Base-by-base conservation (phyloP, 1,140 invertebrate genomes). In the Bathynomus jamesi region DNA sequence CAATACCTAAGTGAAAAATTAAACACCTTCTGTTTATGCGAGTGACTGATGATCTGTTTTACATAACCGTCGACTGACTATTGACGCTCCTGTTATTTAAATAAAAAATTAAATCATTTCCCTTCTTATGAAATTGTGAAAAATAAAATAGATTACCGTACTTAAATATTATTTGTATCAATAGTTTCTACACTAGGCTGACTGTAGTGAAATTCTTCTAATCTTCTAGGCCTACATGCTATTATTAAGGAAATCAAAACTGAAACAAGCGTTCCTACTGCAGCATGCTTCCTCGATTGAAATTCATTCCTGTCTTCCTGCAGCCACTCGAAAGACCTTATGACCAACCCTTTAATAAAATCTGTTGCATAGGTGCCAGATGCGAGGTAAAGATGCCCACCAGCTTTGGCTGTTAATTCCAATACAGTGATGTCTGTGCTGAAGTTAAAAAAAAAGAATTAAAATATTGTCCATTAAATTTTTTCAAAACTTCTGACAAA, bases 341-440 rank as follows among this genome's bases (percentile, higher is more conserved):
- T 95, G 0, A 97, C 93, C 83, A 98, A 94, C 85, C 96, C 96
- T 79, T 97, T 94, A 2, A 98, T 94, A 83, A 96, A 97, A 79
- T 96, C 93, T 0, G 93, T 92, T 63, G 94, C 91, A 81, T 94
- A 94, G 0, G 93, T 94, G 17, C 94, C 95, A 24, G 93, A 95
- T 7, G 94, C 91, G 13, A 94, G 84, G 2, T 94, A 94, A 62
- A 98, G 83, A 75, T 92, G 91, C 0, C 95, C 95, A 74, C 98
- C 89, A 8, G 95, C 95, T 80, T 93, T 94, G 17, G 95, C 94
- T n/a, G 94, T 92, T 71, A 97, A 85, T 84, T 98, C 95, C 91
- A 98, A 96, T 0, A 98, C 92, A 46, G 89, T 89, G 0, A 91
- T 89, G 85, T 99, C 95, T 76, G 88, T 91, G 8, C 92, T 96